phyloP scores from a whole-genome alignment of 2,797 vertebrate genomes.

The Poeciliopsis presidionis region DNA sequence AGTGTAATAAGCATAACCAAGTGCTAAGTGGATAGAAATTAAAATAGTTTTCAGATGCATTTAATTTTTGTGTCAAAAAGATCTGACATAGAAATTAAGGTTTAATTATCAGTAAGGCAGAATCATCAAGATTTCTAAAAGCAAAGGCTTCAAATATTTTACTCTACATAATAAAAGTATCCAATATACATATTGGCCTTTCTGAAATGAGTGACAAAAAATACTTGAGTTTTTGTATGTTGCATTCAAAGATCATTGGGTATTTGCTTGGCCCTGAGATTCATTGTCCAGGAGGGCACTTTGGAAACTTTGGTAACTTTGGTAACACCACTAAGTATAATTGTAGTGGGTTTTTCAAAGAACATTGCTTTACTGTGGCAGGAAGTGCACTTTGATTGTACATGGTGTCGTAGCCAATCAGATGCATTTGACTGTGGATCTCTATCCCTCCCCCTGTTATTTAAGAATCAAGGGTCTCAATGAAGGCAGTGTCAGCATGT shows the following conservation, averaged over 20 bases:
- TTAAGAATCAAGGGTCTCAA: not conserved
- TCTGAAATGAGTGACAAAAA: not conserved
- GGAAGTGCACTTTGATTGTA: slow-evolving; percentile 21
- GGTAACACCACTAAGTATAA: not conserved
- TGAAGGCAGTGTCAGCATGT: slow-evolving; percentile 24
- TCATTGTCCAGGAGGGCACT: not conserved
- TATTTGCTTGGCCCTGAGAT: not conserved
- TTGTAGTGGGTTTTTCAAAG: slow-evolving; percentile 1
- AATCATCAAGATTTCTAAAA: not conserved
- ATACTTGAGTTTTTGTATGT: not conserved
- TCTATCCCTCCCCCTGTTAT: not conserved
- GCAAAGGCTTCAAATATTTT: not conserved
- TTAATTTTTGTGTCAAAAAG: too few species aligned
- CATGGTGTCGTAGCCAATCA: slow-evolving; percentile 22
- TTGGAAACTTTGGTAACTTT: not conserved
- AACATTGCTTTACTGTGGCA: not conserved
- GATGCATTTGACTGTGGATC: not conserved
- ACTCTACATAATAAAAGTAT: not conserved
- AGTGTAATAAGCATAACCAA: too few species aligned
- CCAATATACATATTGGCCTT: not conserved
- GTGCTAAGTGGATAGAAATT: too few species aligned
- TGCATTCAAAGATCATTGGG: not conserved
- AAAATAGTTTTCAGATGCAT: too few species aligned
- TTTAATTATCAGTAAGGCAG: too few species aligned
- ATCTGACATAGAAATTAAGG: too few species aligned